Evolutionary conservation across 1,140 invertebrate species (phyloP), one percentile per base, ranked within the genome.

Genomic region (Drosophila sp.): DNA sequence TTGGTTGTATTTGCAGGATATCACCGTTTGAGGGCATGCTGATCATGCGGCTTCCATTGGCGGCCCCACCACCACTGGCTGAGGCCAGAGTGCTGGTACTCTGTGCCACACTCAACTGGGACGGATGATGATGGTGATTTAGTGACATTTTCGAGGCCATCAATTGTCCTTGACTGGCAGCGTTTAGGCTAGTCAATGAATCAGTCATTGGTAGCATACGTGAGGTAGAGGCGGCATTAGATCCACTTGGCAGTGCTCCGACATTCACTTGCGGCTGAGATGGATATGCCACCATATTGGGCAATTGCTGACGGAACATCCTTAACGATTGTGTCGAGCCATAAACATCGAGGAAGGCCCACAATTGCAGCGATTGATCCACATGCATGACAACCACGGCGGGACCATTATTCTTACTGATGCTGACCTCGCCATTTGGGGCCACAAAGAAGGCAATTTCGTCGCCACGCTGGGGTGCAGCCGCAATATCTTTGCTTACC

Each of bases 331-430:
- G 95, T 1, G 98, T 98, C 66, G 97, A 97, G 0, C 98, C 98
- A 86, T 98, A 99, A 0, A 99, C 95, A 91, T 99, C 98, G 66
- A 99, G 96, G 92, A 99, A 99, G 1, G 97, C 96, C 98, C 98
- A 99, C 0, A 99, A 92, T 80, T 95, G 94, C 11, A 98, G 92
- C 0, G 96, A 97, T 78, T 97, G 96, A 92, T 99, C 98, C 0
- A 99, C 97, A 92, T 99, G 97, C 96, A 99, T 98, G 55, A 99
- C 95, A 0, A 96, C 96, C 0, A 95, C 94, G 0, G 96, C 94
- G 0, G 95, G 93, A 0, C 95, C 95, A n/a, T 96, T 96, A 91
- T 99, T 99, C 82, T 96, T 95, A 57, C 95, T 96, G 92, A 99
- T 97, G 84, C 95, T 94, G 1, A 99, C 97, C 93, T 98, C 97